Evolutionary conservation across 2,888 invertebrate species (phyloP), one percentile per base, ranked within the genome.

Genomic region (Yponomeuta sedellus): DNA sequence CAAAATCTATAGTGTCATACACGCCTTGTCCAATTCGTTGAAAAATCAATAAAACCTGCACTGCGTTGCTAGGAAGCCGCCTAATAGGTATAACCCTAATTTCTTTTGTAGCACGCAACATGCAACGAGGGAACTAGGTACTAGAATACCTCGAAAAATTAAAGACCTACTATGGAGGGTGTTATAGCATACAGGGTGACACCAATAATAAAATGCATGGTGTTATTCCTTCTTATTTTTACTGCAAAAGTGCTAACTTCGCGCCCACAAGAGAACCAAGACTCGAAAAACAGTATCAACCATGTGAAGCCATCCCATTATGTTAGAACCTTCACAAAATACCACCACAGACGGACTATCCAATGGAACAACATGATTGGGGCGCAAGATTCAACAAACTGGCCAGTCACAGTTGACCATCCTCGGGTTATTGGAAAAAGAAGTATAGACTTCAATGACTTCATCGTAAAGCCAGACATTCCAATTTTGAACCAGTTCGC

Each of bases 281-380:
- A 90, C 61, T 69, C 76, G 1, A 79, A 77, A 67, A 88, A 88
- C 71, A 80, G 77, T 19, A 87, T 89, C 68, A 86, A 88, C 56
- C 84, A 86, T 28, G 71, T 76, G 16, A 91, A 87, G 71, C 83
- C 89, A 2, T 71, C 81, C 0, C 84, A 87, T 70, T 91, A 88
- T 73, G 88, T 90, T n/a, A 79, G 91, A 62, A 88, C 89, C 5
- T 91, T 90, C 70, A 90, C 88, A 0, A 91, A 90, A 76, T 88
- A 90, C 66, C 91, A 90, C 57, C 91, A 91, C 67, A 83, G 88
- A 71, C 79, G 91, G 67, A 86, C 87, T 22, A 87, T 82, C 67
- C 87, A 86, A 58, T 83, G 86, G 84, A 84, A 84, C 6, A 57
- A 11, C 79, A 78, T 65, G 58, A 34, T 34, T 6, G 34, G 34